phyloP scores from a whole-genome alignment of 2,888 invertebrate species.

The Aphelenchoides bicaudatus region DNA sequence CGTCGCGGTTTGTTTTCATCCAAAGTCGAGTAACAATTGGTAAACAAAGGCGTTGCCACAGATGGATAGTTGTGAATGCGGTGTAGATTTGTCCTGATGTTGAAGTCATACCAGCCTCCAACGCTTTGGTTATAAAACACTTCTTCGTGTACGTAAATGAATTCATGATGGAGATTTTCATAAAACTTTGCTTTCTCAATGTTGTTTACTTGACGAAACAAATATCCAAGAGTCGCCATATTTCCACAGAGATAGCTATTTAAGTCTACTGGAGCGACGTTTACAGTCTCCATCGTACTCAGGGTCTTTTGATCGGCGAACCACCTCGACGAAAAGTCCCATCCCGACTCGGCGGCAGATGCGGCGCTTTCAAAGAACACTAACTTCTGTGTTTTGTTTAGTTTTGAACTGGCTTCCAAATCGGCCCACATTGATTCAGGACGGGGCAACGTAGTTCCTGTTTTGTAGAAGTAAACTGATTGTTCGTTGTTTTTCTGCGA shows the following conservation, averaged over 20 bases:
- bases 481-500: constrained; percentile 66
- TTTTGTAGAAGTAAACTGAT: constrained; percentile 69
- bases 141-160: constrained; percentile 66
- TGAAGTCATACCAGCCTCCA: constrained; percentile 55
- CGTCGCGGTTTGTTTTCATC: constrained; percentile 22
- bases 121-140: constrained; percentile 56
- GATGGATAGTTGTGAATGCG: constrained; percentile 45
- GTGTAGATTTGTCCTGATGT: constrained; percentile 37
- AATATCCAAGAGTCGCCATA: constrained; percentile 63
- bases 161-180: constrained; percentile 31
- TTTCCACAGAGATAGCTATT: constrained; percentile 75
- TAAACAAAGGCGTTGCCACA: constrained; percentile 73
- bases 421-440: constrained; percentile 29
- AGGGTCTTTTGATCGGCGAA: constrained; percentile 65
- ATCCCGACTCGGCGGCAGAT: constrained; percentile 77
- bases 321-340: constrained; percentile 93
- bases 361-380: constrained; percentile 32
- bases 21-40: constrained; percentile 56
- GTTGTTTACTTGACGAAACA: constrained; percentile 37
- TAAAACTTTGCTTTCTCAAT: constrained; percentile 31
- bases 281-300: constrained; percentile 66
- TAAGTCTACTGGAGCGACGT: constrained; percentile 76
- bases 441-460: constrained; percentile 36
- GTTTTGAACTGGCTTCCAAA: constrained; percentile 7
- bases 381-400: not conserved